phyloP scores from a whole-genome alignment of 1,140 invertebrate species.

The Neotoxoptera formosana region DNA sequence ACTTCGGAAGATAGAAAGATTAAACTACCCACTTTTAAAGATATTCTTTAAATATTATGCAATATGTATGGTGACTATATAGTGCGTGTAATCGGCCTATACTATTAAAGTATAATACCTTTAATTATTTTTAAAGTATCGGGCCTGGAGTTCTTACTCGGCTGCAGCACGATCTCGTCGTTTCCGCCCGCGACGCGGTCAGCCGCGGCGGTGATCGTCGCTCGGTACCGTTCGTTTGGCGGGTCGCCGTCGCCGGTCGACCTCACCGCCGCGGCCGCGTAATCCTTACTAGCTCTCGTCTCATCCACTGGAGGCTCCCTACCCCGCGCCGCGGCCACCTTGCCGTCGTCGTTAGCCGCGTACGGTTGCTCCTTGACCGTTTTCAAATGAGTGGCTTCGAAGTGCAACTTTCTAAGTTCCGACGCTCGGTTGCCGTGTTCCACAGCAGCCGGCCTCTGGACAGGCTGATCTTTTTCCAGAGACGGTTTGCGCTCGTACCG shows the following conservation, averaged over 20 bases:
- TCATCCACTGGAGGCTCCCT: background rate
- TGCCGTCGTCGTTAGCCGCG: background rate
- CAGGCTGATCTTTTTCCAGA: background rate
- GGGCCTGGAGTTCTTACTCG: slow-evolving; percentile 28
- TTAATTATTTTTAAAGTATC: slow-evolving; percentile 54
- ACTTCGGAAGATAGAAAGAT: background rate
- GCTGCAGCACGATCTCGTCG: background rate
- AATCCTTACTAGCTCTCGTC: background rate
- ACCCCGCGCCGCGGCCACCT: too few relatives aligned
- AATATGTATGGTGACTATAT: background rate
- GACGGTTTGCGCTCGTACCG: background rate
- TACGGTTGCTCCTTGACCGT: background rate
- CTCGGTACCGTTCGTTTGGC: background rate
- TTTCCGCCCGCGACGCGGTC: background rate
- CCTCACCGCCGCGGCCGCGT: background rate
- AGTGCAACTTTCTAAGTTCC: slow-evolving; percentile 25
- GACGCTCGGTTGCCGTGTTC: background rate
- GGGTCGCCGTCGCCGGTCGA: background rate
- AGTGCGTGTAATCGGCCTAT: background rate
- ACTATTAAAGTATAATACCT: background rate
- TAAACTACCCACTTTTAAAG: too few relatives aligned
- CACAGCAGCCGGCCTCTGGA: background rate
- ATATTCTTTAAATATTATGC: background rate
- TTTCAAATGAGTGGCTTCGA: slow-evolving; percentile 40
- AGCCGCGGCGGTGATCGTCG: background rate